Evolutionary conservation across 2,888 invertebrate species (phyloP).

Genomic region (Netelia fuscicornis): DNA sequence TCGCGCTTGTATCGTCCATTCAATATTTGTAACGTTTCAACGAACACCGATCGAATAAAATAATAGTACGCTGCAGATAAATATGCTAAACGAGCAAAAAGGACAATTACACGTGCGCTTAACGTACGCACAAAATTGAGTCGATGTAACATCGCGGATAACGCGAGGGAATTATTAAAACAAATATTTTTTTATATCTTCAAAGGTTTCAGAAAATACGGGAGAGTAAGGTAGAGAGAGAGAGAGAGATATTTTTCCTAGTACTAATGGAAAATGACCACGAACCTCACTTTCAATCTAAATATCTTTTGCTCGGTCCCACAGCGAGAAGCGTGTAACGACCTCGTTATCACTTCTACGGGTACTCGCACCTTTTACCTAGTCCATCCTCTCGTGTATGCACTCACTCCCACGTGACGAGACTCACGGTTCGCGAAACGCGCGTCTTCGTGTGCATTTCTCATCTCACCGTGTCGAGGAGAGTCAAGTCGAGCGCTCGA

Average conservation of each 20-base stretch:
- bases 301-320: slow-evolving; percentile 38
- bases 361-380: slow-evolving; percentile 35
- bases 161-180: too few relatives aligned
- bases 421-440: slow-evolving; percentile 59
- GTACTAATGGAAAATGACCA: not conserved
- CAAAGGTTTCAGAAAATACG: too few relatives aligned
- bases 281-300: not conserved
- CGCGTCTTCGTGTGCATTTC: slow-evolving; percentile 36
- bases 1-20: not conserved
- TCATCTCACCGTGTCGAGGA: slow-evolving; percentile 44
- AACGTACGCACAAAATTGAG: too few relatives aligned
- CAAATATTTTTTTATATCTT: too few relatives aligned
- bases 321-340: slow-evolving; percentile 64
- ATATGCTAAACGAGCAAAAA: not conserved
- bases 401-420: slow-evolving; percentile 35
- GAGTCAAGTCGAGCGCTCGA: slow-evolving; percentile 50
- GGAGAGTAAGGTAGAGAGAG: too few relatives aligned
- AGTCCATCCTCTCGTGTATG: slow-evolving; percentile 39
- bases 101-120: not conserved
- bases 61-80: not conserved
- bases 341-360: slow-evolving; percentile 68
- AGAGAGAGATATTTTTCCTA: not conserved
- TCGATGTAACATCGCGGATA: too few relatives aligned
- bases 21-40: not conserved
- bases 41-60: not conserved